Conservation (phyloP, 2,113 vertebrate species). For the Aphyosemion australe region DNA sequence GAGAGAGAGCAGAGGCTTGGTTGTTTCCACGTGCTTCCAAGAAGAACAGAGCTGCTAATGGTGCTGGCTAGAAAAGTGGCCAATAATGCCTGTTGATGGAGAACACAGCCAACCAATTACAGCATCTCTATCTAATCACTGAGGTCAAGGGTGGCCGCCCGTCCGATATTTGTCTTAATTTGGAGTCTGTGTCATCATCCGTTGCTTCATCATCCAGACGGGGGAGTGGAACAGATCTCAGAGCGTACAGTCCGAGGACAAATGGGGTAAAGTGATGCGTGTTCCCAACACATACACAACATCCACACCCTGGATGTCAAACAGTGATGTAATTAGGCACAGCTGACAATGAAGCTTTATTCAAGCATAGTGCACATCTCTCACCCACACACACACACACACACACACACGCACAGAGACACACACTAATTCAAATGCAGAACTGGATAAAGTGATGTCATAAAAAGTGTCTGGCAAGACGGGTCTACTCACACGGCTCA, state of each 20-base stretch:
- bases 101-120: conserved; percentile 70
- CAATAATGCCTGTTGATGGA: conserved; percentile 69
- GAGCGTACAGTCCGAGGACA: conserved; percentile 1
- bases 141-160: conserved; percentile 49
- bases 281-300: not conserved
- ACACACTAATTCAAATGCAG: conserved; percentile 19
- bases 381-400: conserved; percentile 1
- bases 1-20: conserved; percentile 20
- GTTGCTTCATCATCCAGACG: conserved; percentile 13
- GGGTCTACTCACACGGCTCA: conserved; percentile 33
- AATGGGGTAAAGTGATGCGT: not conserved
- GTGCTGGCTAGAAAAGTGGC: conserved; percentile 40
- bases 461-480: conserved; percentile 37
- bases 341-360: conserved; percentile 26
- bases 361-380: conserved; percentile 2
- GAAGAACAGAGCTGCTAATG: conserved; percentile 59
- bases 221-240: conserved; percentile 12
- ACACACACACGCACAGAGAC: not conserved
- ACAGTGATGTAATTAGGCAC: conserved; percentile 21
- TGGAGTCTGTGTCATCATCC: conserved; percentile 29
- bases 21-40: conserved; percentile 60
- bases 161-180: conserved; percentile 60
- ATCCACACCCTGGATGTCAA: conserved; percentile 6
- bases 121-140: conserved; percentile 67
- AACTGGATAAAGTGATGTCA: conserved; percentile 26